These are phyloP conservation scores for Nannoperca obscura DNA, from an alignment of 2,797 vertebrate genomes.

Conservation along the genomic window DNA sequence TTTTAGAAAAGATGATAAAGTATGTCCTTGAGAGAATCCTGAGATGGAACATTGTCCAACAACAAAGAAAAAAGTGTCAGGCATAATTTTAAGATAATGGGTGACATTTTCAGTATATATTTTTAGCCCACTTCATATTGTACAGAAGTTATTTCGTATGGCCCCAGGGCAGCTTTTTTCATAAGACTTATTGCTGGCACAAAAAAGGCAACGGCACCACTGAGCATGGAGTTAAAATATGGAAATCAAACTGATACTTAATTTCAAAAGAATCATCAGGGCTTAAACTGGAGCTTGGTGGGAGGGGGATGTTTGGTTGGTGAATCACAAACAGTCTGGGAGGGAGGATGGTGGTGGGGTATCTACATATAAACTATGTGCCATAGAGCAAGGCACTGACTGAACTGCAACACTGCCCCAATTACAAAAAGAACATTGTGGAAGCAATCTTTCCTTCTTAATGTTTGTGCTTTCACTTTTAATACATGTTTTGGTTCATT, in stretches of 20 bases:
- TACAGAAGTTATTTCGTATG: slow-evolving; percentile 48
- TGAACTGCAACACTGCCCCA: neutral
- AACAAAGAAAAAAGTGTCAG: slow-evolving; percentile 18
- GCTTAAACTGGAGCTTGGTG: neutral
- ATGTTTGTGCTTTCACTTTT: neutral
- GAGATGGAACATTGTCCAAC: slow-evolving; percentile 25
- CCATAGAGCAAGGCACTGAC: neutral
- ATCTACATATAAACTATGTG: too few relatives aligned
- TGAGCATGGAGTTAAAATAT: slow-evolving; percentile 41
- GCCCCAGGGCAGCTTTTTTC: slow-evolving; percentile 25
- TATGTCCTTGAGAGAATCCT: slow-evolving; percentile 54
- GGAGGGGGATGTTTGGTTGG: neutral
- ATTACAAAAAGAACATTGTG: neutral
- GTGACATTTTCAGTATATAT: slow-evolving; percentile 60
- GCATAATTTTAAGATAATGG: slow-evolving; percentile 49
- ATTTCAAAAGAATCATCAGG: slow-evolving; percentile 28
- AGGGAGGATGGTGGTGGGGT: too few relatives aligned
- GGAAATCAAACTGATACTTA: slow-evolving; percentile 43
- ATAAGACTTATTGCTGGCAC: slow-evolving; percentile 40
- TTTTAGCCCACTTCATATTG: slow-evolving; percentile 56
- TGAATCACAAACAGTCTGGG: neutral
- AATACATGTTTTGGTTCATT: neutral
- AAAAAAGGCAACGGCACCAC: slow-evolving; percentile 22
- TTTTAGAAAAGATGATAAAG: slow-evolving; percentile 37
- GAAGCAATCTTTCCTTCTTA: neutral